Evolutionary conservation across 2,113 vertebrate genomes (phyloP).

Genomic region (Miniopterus natalensis): DNA sequence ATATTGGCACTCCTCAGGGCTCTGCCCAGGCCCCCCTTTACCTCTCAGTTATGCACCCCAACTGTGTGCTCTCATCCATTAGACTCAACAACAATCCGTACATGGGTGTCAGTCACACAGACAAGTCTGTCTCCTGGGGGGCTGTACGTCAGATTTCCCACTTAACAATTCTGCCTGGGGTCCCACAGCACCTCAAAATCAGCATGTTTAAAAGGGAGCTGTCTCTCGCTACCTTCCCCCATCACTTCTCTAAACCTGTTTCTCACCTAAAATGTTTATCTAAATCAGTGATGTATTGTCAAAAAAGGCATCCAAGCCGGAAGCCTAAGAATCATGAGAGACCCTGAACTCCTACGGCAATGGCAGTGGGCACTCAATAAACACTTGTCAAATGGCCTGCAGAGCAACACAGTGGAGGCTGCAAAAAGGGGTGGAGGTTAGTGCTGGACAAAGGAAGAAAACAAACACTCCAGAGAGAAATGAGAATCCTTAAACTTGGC

Average conservation of each 20-base stretch:
- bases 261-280: slow-evolving; percentile 14
- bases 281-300: background rate
- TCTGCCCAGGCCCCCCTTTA: background rate
- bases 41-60: background rate
- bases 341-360: background rate
- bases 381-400: background rate
- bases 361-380: background rate
- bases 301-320: background rate
- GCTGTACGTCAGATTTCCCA: background rate
- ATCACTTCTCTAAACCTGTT: background rate
- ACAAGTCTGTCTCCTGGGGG: background rate
- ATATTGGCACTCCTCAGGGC: background rate
- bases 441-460: background rate
- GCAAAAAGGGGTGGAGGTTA: background rate
- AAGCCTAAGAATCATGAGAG: background rate
- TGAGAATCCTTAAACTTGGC: background rate
- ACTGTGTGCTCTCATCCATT: background rate
- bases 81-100: background rate
- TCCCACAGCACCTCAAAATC: slow-evolving; percentile 32
- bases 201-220: background rate
- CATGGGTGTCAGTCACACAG: background rate
- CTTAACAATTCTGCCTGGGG: background rate
- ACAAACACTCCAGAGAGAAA: background rate
- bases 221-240: background rate
- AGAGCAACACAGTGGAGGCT: background rate